Conservation (phyloP, 2,888 invertebrate genomes). For the Protonemura montana region DNA sequence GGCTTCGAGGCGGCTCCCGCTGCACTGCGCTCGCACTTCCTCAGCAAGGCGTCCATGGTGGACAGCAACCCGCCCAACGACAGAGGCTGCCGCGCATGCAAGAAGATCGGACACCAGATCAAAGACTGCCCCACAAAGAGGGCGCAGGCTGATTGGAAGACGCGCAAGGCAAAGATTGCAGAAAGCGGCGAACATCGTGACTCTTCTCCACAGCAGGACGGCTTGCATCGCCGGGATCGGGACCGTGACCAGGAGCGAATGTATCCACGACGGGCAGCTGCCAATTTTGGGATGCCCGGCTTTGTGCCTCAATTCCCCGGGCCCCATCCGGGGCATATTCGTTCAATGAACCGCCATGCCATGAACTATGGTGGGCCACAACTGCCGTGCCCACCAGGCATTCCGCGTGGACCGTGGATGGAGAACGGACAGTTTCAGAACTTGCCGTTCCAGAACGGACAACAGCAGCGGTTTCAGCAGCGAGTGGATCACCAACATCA, state of each 20-base stretch:
- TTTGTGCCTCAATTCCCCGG: too few species aligned
- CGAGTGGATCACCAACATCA: not conserved
- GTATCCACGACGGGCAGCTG: not conserved
- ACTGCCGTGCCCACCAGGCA: not conserved
- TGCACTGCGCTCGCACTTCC: conserved; percentile 52
- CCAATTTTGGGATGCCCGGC: too few species aligned
- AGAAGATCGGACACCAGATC: conserved; percentile 63
- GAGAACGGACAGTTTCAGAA: not conserved
- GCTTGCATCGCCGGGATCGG: not conserved
- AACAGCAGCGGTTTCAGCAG: not conserved
- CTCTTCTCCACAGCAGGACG: not conserved
- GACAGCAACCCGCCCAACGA: conserved; percentile 62
- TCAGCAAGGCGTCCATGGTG: conserved; percentile 57
- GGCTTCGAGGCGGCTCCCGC: not conserved
- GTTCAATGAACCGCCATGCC: not conserved
- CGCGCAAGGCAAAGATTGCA: not conserved
- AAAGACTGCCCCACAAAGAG: conserved; percentile 58
- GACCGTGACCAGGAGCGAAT: not conserved
- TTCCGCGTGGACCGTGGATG: not conserved
- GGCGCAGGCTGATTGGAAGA: conserved; percentile 14
- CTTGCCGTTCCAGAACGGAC: not conserved
- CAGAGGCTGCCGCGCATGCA: conserved; percentile 63
- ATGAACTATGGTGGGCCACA: not conserved
- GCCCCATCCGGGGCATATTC: not conserved
- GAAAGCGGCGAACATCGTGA: not conserved